Base-by-base conservation (phyloP, 1,140 invertebrate genomes). In the Aphaenogaster ashmeadi region DNA sequence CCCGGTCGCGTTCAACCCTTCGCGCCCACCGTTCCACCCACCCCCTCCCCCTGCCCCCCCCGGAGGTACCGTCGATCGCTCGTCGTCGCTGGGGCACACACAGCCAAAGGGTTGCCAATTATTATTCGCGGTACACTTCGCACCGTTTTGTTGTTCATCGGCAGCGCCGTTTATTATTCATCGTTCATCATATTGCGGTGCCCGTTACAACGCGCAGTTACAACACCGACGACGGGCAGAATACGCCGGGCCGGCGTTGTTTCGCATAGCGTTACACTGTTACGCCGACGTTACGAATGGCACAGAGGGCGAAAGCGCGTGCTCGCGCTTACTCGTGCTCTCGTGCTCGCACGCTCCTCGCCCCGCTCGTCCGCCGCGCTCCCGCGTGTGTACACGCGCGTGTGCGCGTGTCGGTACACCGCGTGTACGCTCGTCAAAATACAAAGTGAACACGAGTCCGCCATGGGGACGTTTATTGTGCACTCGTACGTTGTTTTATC, bases 161-260 rank as follows among this genome's bases (percentile, higher is more conserved):
- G 91, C 86, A 83, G n/a, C 27, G 88, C 88, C 92, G 88, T 93
- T 94, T 93, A 94, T 93, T 93, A 93, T 94, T 94, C 93, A 94
- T 93, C 92, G 92, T 92, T 93, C 91, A 93, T 93, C 93, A 91
- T 92, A 91, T 91, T 90, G 88, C 75, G 91, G 90, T 80, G 85
- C 60, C 80, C 88, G 89, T 89, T 89, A 86, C 90, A 91, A 84
- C 69, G 80, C 69, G 67, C 87, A 89, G 92, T 92, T 91, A 89
- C 91, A 91, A 90, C 86, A 89, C 71, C 71, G 79, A 90, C 54
- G 86, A 77, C 81, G 75, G 80, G 50, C 80, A 56, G 58, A 56
- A 83, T 85, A 66, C 60, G 90, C 64, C 66, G 66, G 85, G 88
- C 44, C 62, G 64, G 87, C 62, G 87, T 86, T 86, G 83, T 80